phyloP scores from a whole-genome alignment of 2,888 invertebrate species.

The Lydus trimaculatus region DNA sequence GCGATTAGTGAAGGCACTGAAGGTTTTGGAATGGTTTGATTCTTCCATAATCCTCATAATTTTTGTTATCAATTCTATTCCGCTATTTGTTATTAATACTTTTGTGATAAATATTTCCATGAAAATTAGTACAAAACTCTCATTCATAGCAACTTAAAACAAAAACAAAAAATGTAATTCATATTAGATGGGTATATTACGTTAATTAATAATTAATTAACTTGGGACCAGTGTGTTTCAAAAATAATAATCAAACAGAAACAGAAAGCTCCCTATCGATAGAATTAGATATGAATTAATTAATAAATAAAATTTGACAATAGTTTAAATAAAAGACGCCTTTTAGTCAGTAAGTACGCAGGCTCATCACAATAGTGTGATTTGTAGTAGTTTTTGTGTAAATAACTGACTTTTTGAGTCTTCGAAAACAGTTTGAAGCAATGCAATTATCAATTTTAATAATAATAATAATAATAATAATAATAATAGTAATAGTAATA shows the following conservation, averaged over 20 bases:
- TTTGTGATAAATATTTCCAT: background rate
- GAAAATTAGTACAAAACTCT: background rate
- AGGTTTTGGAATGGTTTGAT: conserved; percentile 82
- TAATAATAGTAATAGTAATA: background rate
- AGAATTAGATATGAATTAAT: background rate
- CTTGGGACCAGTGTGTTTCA: conserved; percentile 29
- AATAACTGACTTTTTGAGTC: conserved; percentile 12
- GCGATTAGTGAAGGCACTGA: conserved; percentile 96
- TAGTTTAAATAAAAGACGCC: conserved; percentile 25
- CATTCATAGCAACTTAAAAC: no score
- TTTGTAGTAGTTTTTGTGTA: conserved; percentile 14
- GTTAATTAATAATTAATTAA: conserved; percentile 2
- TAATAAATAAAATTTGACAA: conserved; percentile 16
- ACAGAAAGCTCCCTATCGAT: background rate
- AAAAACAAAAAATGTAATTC: no score
- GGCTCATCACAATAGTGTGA: conserved; percentile 16
- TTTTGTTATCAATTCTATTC: background rate
- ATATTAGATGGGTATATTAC: no score
- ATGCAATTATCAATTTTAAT: background rate
- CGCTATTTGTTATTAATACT: background rate
- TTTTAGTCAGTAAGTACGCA: conserved; percentile 24
- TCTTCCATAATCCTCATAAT: background rate
- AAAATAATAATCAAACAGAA: background rate
- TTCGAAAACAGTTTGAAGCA: background rate
- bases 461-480: background rate